phyloP scores from a whole-genome alignment of 1,140 invertebrate species.

The Trachelipus rathkii region DNA sequence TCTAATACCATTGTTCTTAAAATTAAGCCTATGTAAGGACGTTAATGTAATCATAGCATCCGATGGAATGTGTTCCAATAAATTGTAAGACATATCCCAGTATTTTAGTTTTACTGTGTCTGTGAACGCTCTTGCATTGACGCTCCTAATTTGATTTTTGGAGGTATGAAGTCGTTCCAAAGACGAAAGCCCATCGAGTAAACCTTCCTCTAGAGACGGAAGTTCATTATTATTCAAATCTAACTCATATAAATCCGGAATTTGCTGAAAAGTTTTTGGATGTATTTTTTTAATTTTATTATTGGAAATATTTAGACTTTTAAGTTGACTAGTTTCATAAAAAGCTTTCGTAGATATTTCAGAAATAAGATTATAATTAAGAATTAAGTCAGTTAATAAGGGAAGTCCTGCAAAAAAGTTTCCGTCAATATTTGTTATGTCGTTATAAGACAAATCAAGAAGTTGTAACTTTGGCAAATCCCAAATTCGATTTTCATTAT shows the following conservation, averaged over 20 bases:
- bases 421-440: constrained; percentile 65
- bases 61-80: constrained; percentile 64
- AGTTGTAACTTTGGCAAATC: constrained; percentile 53
- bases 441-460: constrained; percentile 72
- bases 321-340: constrained; percentile 63
- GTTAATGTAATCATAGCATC: constrained; percentile 64
- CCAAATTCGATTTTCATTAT: constrained; percentile 50
- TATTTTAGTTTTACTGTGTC: constrained; percentile 49
- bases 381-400: constrained; percentile 58
- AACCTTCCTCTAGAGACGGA: constrained; percentile 57
- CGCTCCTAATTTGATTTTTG: constrained; percentile 64
- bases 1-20: constrained; percentile 35
- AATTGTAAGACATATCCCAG: constrained; percentile 71
- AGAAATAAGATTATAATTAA: constrained; percentile 47
- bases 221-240: constrained; percentile 72
- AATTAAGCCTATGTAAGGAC: constrained; percentile 55
- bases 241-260: constrained; percentile 69
- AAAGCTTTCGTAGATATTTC: constrained; percentile 69
- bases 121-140: constrained; percentile 55
- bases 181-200: constrained; percentile 62
- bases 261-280: constrained; percentile 61
- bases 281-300: constrained; percentile 58
- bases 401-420: constrained; percentile 68
- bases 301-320: constrained; percentile 70
- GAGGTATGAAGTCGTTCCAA: constrained; percentile 71